Evolutionary conservation across 2,888 invertebrate species (phyloP), one percentile per base, ranked within the genome.

Genomic region (Cybosia mesomella): DNA sequence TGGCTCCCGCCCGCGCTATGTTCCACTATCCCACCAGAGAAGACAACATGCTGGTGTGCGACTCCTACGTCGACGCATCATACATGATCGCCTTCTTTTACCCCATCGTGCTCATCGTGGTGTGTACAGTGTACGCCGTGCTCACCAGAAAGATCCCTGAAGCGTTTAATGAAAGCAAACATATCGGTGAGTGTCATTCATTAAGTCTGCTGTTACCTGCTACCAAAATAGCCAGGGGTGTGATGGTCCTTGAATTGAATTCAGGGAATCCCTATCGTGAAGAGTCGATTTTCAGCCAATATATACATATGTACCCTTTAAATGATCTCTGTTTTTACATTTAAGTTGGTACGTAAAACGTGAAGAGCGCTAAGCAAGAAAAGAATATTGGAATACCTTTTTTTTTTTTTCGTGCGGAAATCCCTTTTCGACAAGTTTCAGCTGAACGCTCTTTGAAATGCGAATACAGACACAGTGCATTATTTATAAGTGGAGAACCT

Each of bases 161-260:
- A 91, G 99, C 99, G 55, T 99, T 99, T 92, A 99, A 99, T 92
- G 99, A 99, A 94, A 98, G 98, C 84, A 99, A 99, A 93, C 98
- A 99, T 93, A 99, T 99, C 83, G 99, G 99, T 96, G 83, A 95
- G 96, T 89, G 36, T 21, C 0, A n/a, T 43, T 60, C 24, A 10
- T 24, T n/a, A 28, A 4, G 24, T 43, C 1, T 21, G 0, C 7
- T 10, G 55, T 15, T 22, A 1, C 18, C 32, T 58, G n/a, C n/a
- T n/a, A n/a, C n/a, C n/a, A n/a, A n/a, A n/a, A n/a, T n/a, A n/a
- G n/a, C n/a, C n/a, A n/a, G n/a, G n/a, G n/a, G n/a, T n/a, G n/a
- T 28, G 28, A 28, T 28, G 28, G 28, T 28, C 28, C 28, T 28
- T 28, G 28, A 28, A 28, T 28, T 28, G 24, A n/a, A 34, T 58